Evolutionary conservation across 2,888 invertebrate genomes (phyloP), one percentile per base, ranked within the genome.

Genomic region (Unio pictorum): DNA sequence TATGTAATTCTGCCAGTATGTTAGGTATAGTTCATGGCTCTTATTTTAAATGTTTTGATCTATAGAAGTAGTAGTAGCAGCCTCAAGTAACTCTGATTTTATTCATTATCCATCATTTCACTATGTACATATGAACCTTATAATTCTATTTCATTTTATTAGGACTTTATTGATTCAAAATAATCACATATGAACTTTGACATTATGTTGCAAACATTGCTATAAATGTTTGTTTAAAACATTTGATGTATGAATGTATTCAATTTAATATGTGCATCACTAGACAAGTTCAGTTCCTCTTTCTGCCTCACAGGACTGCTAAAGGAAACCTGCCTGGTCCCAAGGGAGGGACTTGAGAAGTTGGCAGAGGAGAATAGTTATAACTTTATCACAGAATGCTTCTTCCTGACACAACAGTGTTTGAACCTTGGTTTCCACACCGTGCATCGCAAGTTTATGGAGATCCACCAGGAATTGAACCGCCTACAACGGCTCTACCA

Each of bases 401-500:
- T 97, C 90, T 97, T 94, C 90, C 93, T 97, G 92, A 94, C 96
- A 0, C 97, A 98, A 88, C 94, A 94, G 85, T 94, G 95, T 65
- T 92, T 97, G 67, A 94, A 96, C 88, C 92, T 97, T 67, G 94
- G 94, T 0, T 90, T 91, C 75, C 88, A 89, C 68, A 86, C 87
- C 55, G 89, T 91, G 20, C 87, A 91, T 72, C 92, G 92, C 83
- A 92, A 91, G 78, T 88, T 92, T 66, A 77, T 91, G 30, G 91
- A 90, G 84, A 87, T 91, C 79, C 94, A 94, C 83, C 92, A 92
- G 70, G 92, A 92, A 71, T 87, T 96, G 82, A 93, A 93, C 56
- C 93, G 94, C 73, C 92, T 95, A 68, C 95, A 96, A 88, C 92
- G 94, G 55, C 92, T 94, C 0, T 93, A 94, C 74, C 92, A 93